phyloP scores from a whole-genome alignment of 2,888 invertebrate genomes.

The Patella pellucida region DNA sequence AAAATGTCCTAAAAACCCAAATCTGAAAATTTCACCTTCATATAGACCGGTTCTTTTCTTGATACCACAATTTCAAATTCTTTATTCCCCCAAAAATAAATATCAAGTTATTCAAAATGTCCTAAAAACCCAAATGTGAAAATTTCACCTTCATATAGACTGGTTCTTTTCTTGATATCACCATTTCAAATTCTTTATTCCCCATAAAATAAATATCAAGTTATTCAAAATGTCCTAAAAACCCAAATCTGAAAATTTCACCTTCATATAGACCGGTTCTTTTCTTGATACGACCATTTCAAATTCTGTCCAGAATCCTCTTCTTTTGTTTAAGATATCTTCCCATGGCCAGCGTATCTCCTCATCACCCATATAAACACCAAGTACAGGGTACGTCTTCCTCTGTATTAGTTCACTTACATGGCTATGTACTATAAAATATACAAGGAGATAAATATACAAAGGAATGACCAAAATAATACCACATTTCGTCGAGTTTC shows the following conservation, averaged over 20 bases:
- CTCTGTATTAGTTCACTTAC: slow-evolving; percentile 51
- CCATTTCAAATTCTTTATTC: no score
- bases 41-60: slow-evolving; percentile 54
- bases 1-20: neutral
- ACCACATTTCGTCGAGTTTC: no score
- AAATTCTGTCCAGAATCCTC: slow-evolving; percentile 58
- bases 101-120: neutral
- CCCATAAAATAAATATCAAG: neutral
- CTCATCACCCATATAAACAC: slow-evolving; percentile 58
- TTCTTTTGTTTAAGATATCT: slow-evolving; percentile 52
- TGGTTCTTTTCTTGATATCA: slow-evolving; percentile 50
- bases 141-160: slow-evolving; percentile 57
- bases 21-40: slow-evolving; percentile 51
- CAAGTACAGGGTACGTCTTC: slow-evolving; percentile 52
- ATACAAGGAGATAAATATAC: neutral
- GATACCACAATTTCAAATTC: slow-evolving; percentile 48
- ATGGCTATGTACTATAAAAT: slow-evolving; percentile 58
- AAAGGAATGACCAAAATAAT: neutral
- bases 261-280: slow-evolving; percentile 60
- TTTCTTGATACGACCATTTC: slow-evolving; percentile 44
- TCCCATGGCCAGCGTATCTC: slow-evolving; percentile 57
- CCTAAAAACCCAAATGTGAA: neutral
- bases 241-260: slow-evolving; percentile 26
- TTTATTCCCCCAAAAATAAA: neutral
- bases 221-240: neutral